Evolutionary conservation across 2,888 invertebrate species (phyloP), one percentile per base, ranked within the genome.

Genomic region (Synergus itoensis): DNA sequence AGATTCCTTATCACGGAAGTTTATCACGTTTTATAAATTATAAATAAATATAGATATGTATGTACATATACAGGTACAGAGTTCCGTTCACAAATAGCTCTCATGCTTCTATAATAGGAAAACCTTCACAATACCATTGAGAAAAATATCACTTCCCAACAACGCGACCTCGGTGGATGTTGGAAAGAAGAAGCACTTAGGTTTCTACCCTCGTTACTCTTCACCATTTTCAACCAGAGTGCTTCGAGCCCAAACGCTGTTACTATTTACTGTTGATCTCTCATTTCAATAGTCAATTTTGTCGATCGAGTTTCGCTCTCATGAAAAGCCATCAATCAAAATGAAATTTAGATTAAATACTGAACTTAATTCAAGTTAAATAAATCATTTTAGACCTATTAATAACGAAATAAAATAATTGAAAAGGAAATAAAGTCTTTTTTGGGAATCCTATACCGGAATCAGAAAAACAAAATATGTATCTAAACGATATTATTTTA

Each of bases 211-310:
- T 83, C 80, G 43, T 64, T 16, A 64, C 82, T 75, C 80, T 81
- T 83, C 84, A 81, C 82, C 85, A 79, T 84, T 53, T 80, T 77
- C 82, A 87, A 91, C 90, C 90, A 86, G 89, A 89, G 89, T 87
- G 90, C 89, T 91, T 90, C 88, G 83, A 86, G 87, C 90, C 87
- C 89, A 88, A 91, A 90, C 90, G 91, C 91, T 89, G 89, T 53
- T 53, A 73, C 73, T 73, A 21, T 53, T 53, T 65, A 65, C 82
- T 85, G 87, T 88, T 65, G 16, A 57, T 43, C 7, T 18, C 12
- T 14, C 78, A 82, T 80, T 82, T 79, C 28, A 60, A 80, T 21
- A n/a, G 14, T 16, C 36, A 75, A n/a, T 62, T 21, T 69, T 4
- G 40, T 65, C 82, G 80, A 84, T 81, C 77, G 28, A 80, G 64